Conservation (phyloP, 1,140 invertebrate species). For the Ephestia elutella region DNA sequence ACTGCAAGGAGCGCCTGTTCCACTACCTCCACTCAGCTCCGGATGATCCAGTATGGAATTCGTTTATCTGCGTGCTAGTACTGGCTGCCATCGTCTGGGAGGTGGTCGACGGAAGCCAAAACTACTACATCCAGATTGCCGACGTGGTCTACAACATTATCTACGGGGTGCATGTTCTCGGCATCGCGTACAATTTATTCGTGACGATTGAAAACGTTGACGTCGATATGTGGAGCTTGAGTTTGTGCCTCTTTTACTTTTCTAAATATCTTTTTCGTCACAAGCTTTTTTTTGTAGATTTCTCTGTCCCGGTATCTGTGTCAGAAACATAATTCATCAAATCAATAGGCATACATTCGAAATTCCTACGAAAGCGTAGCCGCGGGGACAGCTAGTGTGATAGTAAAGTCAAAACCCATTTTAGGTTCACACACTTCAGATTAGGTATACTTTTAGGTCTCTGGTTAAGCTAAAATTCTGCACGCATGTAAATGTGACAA, state of each 20-base stretch:
- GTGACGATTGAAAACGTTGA: slow-evolving; percentile 18
- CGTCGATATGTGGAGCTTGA: slow-evolving; percentile 19
- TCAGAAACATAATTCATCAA: too few species aligned
- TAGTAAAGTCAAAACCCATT: too few species aligned
- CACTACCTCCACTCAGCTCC: slow-evolving; percentile 30
- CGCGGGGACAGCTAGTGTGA: too few species aligned
- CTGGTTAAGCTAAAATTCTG: too few species aligned
- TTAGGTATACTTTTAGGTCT: too few species aligned
- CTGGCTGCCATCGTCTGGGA: slow-evolving; percentile 27
- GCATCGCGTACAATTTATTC: slow-evolving; percentile 22
- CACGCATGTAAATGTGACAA: too few species aligned
- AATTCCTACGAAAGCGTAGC: too few species aligned
- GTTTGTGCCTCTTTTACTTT: slow-evolving; percentile 23
- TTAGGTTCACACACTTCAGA: too few species aligned
- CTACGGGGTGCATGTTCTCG: slow-evolving; percentile 35
- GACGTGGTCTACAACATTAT: slow-evolving; percentile 34
- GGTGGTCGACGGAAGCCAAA: slow-evolving; percentile 14
- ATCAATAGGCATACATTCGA: too few species aligned
- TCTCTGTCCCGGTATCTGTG: too few species aligned
- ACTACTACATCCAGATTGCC: slow-evolving; percentile 14
- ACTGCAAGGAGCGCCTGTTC: slow-evolving; percentile 21
- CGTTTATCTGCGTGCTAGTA: slow-evolving; percentile 30
- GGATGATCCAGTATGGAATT: slow-evolving; percentile 42
- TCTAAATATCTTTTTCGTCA: neutral
- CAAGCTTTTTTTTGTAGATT: too few species aligned